Percentiles rank a stretch among this genome's conserved stretches.
Evolutionary conservation across 2,113 vertebrate species (phyloP).

Genomic region (Aldabrachelys gigantea): DNA sequence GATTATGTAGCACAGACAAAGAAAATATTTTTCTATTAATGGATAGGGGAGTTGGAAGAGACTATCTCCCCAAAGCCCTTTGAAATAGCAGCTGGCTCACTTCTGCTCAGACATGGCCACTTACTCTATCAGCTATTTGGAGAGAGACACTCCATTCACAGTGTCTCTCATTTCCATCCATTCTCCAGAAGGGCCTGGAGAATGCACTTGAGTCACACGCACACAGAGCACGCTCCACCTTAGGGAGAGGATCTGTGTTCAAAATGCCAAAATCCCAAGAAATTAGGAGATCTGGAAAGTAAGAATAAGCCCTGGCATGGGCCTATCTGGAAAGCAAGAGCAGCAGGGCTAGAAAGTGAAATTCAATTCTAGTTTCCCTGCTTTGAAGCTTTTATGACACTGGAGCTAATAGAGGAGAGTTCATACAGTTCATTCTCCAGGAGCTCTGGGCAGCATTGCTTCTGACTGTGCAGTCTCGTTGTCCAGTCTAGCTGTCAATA

Average conservation of each 20-base stretch:
- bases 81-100: not conserved
- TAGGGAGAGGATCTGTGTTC: not conserved
- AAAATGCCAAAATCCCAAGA: not conserved
- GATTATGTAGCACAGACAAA: not conserved
- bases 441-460: not conserved
- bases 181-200: rapidly evolving
- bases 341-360: not conserved
- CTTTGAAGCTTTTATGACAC: not conserved
- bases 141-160: not conserved
- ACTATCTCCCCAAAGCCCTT: not conserved
- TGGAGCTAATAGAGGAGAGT: not conserved
- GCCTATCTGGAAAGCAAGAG: not conserved
- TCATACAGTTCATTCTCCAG: not conserved
- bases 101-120: not conserved
- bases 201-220: rapidly evolving
- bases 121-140: not conserved
- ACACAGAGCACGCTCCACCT: not conserved
- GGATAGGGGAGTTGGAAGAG: too few species aligned
- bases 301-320: not conserved
- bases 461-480: not conserved
- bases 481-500: not conserved
- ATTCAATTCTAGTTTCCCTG: not conserved
- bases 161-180: not conserved
- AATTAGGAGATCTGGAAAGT: not conserved
- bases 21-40: not conserved